Evolutionary conservation across 2,113 vertebrate species (phyloP).

Genomic region (Ophthalmolycus amberensis): DNA sequence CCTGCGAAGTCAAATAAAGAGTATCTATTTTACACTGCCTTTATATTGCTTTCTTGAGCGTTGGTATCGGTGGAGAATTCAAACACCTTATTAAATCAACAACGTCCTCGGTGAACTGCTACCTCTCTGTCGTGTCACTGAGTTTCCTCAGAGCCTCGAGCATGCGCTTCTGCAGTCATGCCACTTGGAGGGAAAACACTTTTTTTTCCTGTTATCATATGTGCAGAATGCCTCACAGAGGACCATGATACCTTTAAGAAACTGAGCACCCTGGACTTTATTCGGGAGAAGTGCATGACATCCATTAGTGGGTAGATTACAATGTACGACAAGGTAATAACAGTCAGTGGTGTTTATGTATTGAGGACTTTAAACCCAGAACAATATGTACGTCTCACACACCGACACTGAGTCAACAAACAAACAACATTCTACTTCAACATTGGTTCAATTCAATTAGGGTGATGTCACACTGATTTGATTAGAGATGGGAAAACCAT

Average conservation of each 20-base stretch:
- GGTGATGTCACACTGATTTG: slow-evolving; percentile 71
- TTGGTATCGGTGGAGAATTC: slow-evolving; percentile 15
- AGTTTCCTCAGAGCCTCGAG: slow-evolving; percentile 57
- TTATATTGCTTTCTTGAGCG: slow-evolving; percentile 2
- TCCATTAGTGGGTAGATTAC: slow-evolving; percentile 64
- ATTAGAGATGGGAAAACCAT: slow-evolving; percentile 61
- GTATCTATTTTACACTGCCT: slow-evolving; percentile 9
- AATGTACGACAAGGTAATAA: slow-evolving; percentile 47
- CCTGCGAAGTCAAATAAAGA: slow-evolving; percentile 1
- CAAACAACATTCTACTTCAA: slow-evolving; percentile 51
- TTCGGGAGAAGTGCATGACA: slow-evolving; percentile 60
- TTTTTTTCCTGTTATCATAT: slow-evolving; percentile 53
- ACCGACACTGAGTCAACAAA: slow-evolving; percentile 54
- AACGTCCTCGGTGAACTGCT: slow-evolving; percentile 33
- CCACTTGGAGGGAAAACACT: slow-evolving; percentile 55
- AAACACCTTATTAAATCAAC: slow-evolving; percentile 62
- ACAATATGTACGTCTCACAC: slow-evolving; percentile 61
- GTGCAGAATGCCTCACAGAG: slow-evolving; percentile 42
- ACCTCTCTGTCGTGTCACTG: slow-evolving; percentile 38
- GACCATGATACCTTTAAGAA: slow-evolving; percentile 16
- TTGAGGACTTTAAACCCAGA: slow-evolving; percentile 50
- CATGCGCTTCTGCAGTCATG: slow-evolving; percentile 37
- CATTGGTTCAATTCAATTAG: slow-evolving; percentile 58
- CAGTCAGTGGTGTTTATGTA: slow-evolving; percentile 50
- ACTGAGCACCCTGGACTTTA: not conserved